Base-by-base conservation (phyloP, 2,113 vertebrate genomes). In the Zosterops japonicus region DNA sequence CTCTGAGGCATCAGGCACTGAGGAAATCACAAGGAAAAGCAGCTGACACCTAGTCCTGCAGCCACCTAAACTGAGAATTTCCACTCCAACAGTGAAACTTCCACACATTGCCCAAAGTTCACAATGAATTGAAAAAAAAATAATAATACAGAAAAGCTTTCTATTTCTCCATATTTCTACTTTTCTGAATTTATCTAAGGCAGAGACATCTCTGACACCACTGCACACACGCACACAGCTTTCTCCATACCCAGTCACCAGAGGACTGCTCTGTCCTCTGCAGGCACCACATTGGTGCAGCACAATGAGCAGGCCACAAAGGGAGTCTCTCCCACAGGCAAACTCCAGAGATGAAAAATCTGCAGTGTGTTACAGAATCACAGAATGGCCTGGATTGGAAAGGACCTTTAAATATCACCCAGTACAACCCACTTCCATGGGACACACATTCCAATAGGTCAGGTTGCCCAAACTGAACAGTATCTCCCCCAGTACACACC, bases 401-500 rank as follows among this genome's bases (percentile, higher is more conserved):
- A 68, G 35, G 14, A 41, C 35, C 22, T 63, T 53, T 25, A 67
- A 59, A 63, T 57, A 57, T 41, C 22, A 65, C 25, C 28, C 29
- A 67, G 14, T 28, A 39, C 42, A 50, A 31, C 3, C 4, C 22
- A 22, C 14, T 74, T 50, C 60, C 41, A 53, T 12, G 28, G 49
- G 20, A 19, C 36, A 81, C 49, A 56, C 36, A n/a, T 53, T 74
- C 52, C n/a, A 61, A 15, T 21, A 20, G 33, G 35, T 31, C 77
- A 68, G 59, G 49, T 7, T 81, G 53, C 59, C 64, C 49, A 41
- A 41, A 86, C 33, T 19, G 67, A 81, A 63, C 2, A 55, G 41
- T 6, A 28, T 1, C 1, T 0, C 49, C 24, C 59, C 36, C 42
- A 61, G 55, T 25, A 70, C 1, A 3, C 42, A 74, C 10, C 10